Percentiles rank a stretch among this genome's conserved stretches.
Conservation (phyloP, 2,888 invertebrate genomes). For the Thecocarcelia acutangulata region DNA sequence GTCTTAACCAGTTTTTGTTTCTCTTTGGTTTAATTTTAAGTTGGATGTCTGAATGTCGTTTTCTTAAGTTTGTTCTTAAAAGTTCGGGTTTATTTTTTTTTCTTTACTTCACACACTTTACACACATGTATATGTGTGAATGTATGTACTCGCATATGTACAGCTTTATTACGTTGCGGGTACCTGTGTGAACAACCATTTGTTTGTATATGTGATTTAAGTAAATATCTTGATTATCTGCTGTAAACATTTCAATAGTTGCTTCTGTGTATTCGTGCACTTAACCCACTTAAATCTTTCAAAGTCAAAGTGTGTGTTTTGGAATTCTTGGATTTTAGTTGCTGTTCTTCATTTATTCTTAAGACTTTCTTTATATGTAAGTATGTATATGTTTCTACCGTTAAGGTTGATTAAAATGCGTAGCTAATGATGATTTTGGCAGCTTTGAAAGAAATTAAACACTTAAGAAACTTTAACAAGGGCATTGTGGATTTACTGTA, state of each 20-base stretch:
- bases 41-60: constrained; percentile 23
- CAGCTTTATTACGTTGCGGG: no score
- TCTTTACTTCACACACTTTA: neutral
- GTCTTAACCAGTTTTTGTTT: constrained; percentile 21
- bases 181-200: constrained; percentile 13
- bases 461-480: neutral
- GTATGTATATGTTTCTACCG: constrained; percentile 51
- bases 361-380: constrained; percentile 35
- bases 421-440: constrained; percentile 50
- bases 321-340: constrained; percentile 43
- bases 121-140: neutral
- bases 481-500: neutral
- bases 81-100: constrained; percentile 7
- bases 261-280: constrained; percentile 62
- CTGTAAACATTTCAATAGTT: neutral
- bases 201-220: neutral
- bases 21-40: constrained; percentile 28
- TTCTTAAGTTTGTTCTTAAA: constrained; percentile 20
- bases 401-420: constrained; percentile 66
- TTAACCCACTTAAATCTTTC: constrained; percentile 75
- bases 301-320: constrained; percentile 37
- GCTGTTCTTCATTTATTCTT: constrained; percentile 26
- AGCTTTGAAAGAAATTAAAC: neutral
- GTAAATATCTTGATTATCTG: constrained; percentile 14
- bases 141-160: neutral